These are phyloP conservation scores for Aethes cnicana DNA, from an alignment of 2,888 invertebrate genomes.

Conservation along the genomic window DNA sequence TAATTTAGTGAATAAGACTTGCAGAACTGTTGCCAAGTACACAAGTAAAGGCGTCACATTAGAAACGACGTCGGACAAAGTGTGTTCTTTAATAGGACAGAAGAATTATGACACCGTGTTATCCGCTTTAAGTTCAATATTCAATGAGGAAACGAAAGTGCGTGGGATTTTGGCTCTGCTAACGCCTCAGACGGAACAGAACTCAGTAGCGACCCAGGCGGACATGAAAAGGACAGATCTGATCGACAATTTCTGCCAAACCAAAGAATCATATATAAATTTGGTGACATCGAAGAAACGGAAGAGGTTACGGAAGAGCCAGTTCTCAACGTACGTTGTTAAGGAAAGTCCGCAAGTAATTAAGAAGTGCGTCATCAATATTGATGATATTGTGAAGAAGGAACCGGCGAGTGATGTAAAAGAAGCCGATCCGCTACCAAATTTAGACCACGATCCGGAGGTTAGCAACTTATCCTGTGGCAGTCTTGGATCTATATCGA, in stretches of 20 bases:
- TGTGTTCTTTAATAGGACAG: conserved; percentile 61
- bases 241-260: conserved; percentile 44
- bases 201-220: conserved; percentile 17
- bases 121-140: conserved; percentile 56
- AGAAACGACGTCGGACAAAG: conserved; percentile 55
- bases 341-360: conserved; percentile 42
- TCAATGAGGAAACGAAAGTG: conserved; percentile 58
- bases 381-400: conserved; percentile 35
- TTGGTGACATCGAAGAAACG: conserved; percentile 33
- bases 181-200: conserved; percentile 37
- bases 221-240: conserved; percentile 1
- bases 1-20: conserved; percentile 44
- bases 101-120: conserved; percentile 60
- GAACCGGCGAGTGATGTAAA: conserved; percentile 3
- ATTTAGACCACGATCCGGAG: too few species aligned
- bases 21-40: conserved; percentile 54
- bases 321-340: conserved; percentile 53
- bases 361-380: conserved; percentile 47
- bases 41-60: conserved; percentile 31
- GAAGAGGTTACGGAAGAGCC: conserved; percentile 40
- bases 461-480: conserved; percentile 48
- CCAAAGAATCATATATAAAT: conserved; percentile 42
- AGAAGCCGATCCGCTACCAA: too few species aligned
- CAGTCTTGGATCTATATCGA: too few species aligned
- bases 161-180: conserved; percentile 57